Evolutionary conservation across 2,888 invertebrate genomes (phyloP).

Genomic region (Rutpela maculata): DNA sequence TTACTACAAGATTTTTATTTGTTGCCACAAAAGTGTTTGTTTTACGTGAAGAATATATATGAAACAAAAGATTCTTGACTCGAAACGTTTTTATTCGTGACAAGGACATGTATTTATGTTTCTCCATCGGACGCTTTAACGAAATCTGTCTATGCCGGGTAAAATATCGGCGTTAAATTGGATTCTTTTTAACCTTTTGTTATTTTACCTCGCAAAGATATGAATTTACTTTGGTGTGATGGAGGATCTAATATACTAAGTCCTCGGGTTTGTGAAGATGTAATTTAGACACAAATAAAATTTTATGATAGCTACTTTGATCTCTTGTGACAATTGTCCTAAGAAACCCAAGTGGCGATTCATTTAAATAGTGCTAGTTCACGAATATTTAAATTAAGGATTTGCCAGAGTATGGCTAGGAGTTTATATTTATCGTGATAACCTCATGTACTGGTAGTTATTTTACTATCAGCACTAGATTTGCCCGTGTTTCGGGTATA

Average conservation of each 20-base stretch:
- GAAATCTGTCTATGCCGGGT: neutral
- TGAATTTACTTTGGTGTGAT: neutral
- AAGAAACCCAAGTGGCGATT: neutral
- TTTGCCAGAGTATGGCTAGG: too few species aligned
- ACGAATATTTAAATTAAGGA: too few species aligned
- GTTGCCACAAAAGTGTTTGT: too few species aligned
- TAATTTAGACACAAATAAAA: too few species aligned
- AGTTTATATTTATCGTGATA: too few species aligned
- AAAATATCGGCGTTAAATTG: neutral
- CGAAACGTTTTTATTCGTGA: too few species aligned
- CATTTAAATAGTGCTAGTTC: neutral
- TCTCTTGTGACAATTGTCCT: neutral
- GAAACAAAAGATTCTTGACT: too few species aligned
- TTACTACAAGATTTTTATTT: too few species aligned
- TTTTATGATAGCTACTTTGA: neutral
- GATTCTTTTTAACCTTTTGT: neutral
- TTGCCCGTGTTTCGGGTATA: neutral
- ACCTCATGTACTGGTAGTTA: too few species aligned
- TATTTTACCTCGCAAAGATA: neutral
- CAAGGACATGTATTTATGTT: neutral
- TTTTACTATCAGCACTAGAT: neutral
- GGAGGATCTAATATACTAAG: neutral
- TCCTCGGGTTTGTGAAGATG: neutral
- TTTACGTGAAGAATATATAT: too few species aligned
- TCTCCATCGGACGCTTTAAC: neutral